Conservation (phyloP, 2,113 vertebrate genomes). For the Vulpes lagopus region DNA sequence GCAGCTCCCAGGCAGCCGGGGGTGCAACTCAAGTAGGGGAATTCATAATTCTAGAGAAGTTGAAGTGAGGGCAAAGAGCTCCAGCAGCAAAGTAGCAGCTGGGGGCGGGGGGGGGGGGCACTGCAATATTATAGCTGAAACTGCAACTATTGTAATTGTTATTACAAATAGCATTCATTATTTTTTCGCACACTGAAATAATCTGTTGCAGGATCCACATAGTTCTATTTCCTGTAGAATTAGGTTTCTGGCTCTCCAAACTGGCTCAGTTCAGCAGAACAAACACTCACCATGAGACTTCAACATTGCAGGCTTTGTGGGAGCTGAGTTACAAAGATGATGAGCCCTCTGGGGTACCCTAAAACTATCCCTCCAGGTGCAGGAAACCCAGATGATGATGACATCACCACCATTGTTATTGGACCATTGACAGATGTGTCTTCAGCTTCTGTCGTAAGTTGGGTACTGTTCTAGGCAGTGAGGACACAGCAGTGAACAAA, state of each 20-base stretch:
- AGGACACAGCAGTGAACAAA: background rate
- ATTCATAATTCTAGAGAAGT: no score
- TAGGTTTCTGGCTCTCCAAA: background rate
- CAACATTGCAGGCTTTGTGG: accelerated
- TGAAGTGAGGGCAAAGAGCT: accelerated
- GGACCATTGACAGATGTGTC: accelerated
- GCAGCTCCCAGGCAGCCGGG: background rate
- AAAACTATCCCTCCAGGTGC: background rate
- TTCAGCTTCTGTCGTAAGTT: accelerated
- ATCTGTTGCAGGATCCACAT: background rate
- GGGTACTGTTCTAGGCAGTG: background rate
- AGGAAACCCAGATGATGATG: background rate
- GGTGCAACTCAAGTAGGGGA: background rate
- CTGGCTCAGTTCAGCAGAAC: background rate
- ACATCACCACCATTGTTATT: no score
- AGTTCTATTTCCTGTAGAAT: background rate
- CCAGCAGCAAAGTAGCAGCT: background rate
- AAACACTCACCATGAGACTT: background rate
- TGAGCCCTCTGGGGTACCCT: background rate
- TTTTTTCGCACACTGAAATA: background rate
- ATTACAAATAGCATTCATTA: no score
- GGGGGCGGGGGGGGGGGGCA: background rate
- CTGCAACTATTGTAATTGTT: accelerated
- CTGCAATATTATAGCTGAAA: background rate
- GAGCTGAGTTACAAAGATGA: background rate